Conservation (phyloP, 2,888 invertebrate species). For the Caenorhabditis sp. region DNA sequence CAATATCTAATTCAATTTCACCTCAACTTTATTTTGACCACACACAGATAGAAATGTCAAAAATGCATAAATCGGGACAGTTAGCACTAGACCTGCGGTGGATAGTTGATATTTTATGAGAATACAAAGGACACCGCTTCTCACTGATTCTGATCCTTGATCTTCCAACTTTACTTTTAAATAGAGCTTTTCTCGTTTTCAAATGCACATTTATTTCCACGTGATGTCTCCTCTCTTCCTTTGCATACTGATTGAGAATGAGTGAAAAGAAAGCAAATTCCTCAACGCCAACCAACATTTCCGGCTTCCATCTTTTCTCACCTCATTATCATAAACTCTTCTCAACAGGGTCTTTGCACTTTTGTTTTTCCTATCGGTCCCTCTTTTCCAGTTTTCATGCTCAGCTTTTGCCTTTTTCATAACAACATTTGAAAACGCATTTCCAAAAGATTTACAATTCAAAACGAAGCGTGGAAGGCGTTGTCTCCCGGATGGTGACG, state of each 20-base stretch:
- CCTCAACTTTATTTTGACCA: not conserved
- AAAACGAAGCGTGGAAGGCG: constrained; percentile 20
- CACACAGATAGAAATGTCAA: constrained; percentile 7
- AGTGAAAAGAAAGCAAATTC: constrained; percentile 2
- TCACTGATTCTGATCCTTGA: constrained; percentile 24
- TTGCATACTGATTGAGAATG: constrained; percentile 52
- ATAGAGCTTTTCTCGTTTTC: constrained; percentile 7
- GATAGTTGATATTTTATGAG: constrained; percentile 6
- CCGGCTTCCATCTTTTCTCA: constrained; percentile 21
- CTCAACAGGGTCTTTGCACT: constrained; percentile 1
- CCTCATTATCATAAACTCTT: constrained; percentile 46
- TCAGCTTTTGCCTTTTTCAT: not conserved
- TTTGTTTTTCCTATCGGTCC: constrained; percentile 18
- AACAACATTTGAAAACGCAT: constrained; percentile 12
- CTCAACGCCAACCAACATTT: constrained; percentile 27
- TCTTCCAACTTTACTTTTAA: constrained; percentile 15
- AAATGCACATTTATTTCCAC: constrained; percentile 25
- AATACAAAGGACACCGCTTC: constrained; percentile 1
- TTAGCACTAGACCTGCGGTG: constrained; percentile 2
- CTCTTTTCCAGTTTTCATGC: constrained; percentile 1
- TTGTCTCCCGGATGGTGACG: constrained; percentile 40
- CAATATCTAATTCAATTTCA: constrained; percentile 38
- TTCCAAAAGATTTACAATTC: constrained; percentile 47
- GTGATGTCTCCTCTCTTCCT: constrained; percentile 29
- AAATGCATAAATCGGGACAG: constrained; percentile 35